phyloP scores from a whole-genome alignment of 2,797 vertebrate genomes.

The Tachyglossus aculeatus region DNA sequence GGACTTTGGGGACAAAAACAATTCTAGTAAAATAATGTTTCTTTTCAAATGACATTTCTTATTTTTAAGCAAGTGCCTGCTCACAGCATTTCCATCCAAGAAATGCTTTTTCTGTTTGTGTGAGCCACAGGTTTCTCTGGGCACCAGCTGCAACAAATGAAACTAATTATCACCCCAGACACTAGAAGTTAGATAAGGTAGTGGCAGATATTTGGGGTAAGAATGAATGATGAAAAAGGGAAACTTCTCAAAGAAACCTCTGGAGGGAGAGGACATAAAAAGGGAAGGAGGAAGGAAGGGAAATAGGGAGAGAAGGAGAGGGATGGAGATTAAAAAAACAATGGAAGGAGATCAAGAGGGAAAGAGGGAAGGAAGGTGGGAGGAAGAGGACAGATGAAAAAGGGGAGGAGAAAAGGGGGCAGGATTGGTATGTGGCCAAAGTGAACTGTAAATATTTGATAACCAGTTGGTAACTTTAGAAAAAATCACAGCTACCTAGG shows the following conservation, averaged over 20 bases:
- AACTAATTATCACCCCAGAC: conserved; percentile 64
- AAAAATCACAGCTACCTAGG: background rate
- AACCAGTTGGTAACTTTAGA: too few relatives aligned
- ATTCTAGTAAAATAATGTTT: background rate
- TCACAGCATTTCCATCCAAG: conserved; percentile 53
- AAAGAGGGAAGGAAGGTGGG: too few relatives aligned
- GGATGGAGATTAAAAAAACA: conserved; percentile 59
- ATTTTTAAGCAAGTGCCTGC: conserved; percentile 11
- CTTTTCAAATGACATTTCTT: background rate
- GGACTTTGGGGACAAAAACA: background rate
- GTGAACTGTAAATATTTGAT: too few relatives aligned
- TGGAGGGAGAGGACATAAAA: background rate
- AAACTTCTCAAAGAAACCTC: conserved; percentile 60
- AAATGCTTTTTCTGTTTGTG: conserved; percentile 54
- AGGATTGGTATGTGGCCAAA: too few relatives aligned
- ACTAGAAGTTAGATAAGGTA: conserved; percentile 59
- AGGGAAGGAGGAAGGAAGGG: background rate
- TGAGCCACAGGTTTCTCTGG: conserved; percentile 31
- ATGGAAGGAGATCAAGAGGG: conserved; percentile 56
- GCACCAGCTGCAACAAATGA: conserved; percentile 61
- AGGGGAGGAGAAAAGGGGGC: too few relatives aligned
- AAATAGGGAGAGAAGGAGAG: conserved; percentile 25
- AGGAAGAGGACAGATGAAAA: conserved; percentile 57
- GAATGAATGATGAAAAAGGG: conserved; percentile 48
- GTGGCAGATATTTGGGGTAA: conserved; percentile 46